A percentile compares a stretch with the other conserved stretches of the same genome.
Conservation (phyloP, 2,797 vertebrate species). For the Tachyglossus aculeatus region DNA sequence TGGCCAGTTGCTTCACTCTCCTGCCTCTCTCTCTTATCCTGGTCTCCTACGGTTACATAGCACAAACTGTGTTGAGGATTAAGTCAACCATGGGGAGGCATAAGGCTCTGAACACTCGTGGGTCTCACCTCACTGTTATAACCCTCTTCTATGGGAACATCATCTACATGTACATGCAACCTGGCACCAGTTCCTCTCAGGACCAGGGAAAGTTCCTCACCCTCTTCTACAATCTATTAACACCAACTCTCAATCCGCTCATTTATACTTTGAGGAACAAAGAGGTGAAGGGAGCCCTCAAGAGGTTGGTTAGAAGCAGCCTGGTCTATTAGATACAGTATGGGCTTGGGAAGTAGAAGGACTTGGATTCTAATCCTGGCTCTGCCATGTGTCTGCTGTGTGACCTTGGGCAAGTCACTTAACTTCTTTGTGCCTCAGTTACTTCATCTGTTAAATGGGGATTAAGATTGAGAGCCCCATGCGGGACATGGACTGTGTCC, state of each 20-base stretch:
- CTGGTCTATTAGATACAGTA: not conserved
- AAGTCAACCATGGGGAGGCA: slow-evolving; percentile 27
- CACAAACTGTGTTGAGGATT: slow-evolving; percentile 32
- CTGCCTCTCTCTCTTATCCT: slow-evolving; percentile 35
- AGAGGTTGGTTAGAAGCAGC: not conserved
- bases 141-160: slow-evolving; percentile 48
- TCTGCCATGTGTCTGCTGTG: no score
- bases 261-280: slow-evolving; percentile 59
- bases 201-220: slow-evolving; percentile 50
- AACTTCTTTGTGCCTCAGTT: no score
- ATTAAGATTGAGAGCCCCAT: no score
- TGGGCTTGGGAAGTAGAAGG: no score
- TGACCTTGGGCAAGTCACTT: no score
- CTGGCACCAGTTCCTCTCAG: slow-evolving; percentile 37
- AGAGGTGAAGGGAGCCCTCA: slow-evolving; percentile 38
- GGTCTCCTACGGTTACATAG: slow-evolving; percentile 44
- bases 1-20: slow-evolving; percentile 39
- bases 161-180: slow-evolving; percentile 45
- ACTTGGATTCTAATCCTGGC: no score
- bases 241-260: slow-evolving; percentile 48
- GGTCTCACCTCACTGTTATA: slow-evolving; percentile 50
- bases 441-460: no score
- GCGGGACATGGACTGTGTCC: no score
- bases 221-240: slow-evolving; percentile 52
- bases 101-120: slow-evolving; percentile 40